Evolutionary conservation across 2,113 vertebrate species (phyloP), one percentile per base, ranked within the genome.

Genomic region (Amblyornis subalaris): DNA sequence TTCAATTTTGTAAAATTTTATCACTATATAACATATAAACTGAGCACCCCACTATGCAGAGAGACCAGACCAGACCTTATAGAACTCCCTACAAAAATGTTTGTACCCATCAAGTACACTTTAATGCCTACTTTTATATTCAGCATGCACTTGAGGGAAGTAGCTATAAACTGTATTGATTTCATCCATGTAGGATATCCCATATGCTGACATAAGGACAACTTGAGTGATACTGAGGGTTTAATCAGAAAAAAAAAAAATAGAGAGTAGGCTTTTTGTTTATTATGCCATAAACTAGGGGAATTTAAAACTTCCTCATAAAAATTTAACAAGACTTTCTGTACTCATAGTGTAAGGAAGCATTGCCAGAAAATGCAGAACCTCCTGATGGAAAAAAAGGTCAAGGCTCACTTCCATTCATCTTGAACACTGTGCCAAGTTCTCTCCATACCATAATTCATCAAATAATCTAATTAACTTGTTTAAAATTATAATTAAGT

Each of bases 381-480:
- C 36, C 72, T 47, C 57, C 13, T 35, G 65, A 47, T 11, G 44
- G 48, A 96, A 96, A 18, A 74, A 91, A 94, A 97, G 88, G 73
- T 94, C 66, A 96, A 86, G 50, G 26, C 58, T 62, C 4, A 4
- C 73, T 94, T 53, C 38, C 45, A 88, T 93, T 78, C 66, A 53
- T 92, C 65, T 67, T 73, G 50, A 79, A 91, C 11, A 12, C 11
- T 62, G 33, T 92, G 92, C 58, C 76, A 93, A 92, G 23, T 76
- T 83, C 50, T 91, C 75, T 75, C 50, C 51, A 50, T 66, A 61
- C 47, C 26, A 75, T 69, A 95, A 96, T 95, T 90, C 76, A 95
- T 96, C 82, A 96, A 94, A 93, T 95, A 95, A 96, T 86, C 51
- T 83, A 95, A 96, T 96, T 94, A 96, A 94, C 47, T 84, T 82